Evolutionary conservation across 1,140 invertebrate genomes (phyloP), one percentile per base, ranked within the genome.

Genomic region (Ceratoteleas bidentatus): DNA sequence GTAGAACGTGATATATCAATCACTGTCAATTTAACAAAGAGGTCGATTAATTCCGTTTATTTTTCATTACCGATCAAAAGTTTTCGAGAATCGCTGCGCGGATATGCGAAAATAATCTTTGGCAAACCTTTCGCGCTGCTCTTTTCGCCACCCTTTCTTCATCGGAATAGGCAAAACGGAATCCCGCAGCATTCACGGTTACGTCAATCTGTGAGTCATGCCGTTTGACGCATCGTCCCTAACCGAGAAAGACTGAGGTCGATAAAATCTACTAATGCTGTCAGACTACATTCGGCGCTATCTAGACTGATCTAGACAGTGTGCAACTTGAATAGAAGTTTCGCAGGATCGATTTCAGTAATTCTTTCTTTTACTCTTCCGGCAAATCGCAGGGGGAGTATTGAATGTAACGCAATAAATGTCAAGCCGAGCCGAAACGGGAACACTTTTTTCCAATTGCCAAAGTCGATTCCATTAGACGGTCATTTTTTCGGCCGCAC

Each of bases 181-280:
- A 78, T 78, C 61, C 50, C 68, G 76, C 66, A 61, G 45, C 49
- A 66, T 79, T 72, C 66, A 72, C 61, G 38, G 54, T 24, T 45
- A 57, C 53, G 76, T 72, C 76, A 72, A 79, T 52, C 61, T n/a
- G 13, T 81, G 64, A 81, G 56, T 81, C 77, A 74, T 50, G 70
- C 54, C 47, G 50, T 68, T 68, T 73, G 76, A 80, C 69, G 68
- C 76, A 62, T 62, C 61, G 50, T 62, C 76, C 69, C 76, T 79
- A 80, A 68, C 53, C 13, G 33, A 62, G 52, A 38, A 38, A 33
- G 70, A 61, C 15, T 10, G 47, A 64, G 38, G 33, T 45, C 57
- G 77, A 80, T 80, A 80, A 62, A 68, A 80, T 80, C 77, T 62
- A 69, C 64, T 80, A 74, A 80, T 80, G 64, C 69, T 74, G 77